phyloP scores from a whole-genome alignment of 2,113 vertebrate genomes.

The Cyrtonyx montezumae region DNA sequence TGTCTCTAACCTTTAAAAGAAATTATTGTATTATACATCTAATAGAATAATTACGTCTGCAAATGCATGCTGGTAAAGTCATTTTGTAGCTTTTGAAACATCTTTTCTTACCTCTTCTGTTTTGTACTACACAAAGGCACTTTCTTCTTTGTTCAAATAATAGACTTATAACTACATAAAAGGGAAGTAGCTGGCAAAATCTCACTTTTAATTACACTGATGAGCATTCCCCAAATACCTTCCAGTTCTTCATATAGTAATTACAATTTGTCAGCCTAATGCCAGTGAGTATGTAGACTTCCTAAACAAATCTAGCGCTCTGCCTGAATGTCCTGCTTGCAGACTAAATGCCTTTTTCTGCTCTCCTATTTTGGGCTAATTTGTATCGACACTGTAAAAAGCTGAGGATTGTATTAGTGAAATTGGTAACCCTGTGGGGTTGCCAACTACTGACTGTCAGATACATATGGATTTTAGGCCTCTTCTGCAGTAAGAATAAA shows the following conservation, averaged over 20 bases:
- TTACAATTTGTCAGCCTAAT: constrained; percentile 51
- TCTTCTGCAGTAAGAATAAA: constrained; percentile 39
- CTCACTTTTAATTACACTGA: constrained; percentile 60
- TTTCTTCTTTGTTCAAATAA: constrained; percentile 43
- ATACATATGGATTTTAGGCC: neutral
- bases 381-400: neutral
- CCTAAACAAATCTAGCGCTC: neutral
- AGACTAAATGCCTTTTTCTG: constrained; percentile 3
- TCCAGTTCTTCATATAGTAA: constrained; percentile 46
- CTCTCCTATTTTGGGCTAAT: neutral
- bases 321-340: neutral
- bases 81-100: neutral
- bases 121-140: neutral
- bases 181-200: constrained; percentile 46
- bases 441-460: neutral
- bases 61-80: neutral
- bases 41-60: constrained; percentile 32
- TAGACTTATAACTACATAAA: constrained; percentile 44
- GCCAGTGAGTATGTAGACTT: neutral
- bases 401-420: neutral
- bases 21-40: too few species aligned
- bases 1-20: too few species aligned
- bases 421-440: neutral
- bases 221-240: constrained; percentile 21
- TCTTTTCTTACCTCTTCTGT: neutral